Evolutionary conservation across 2,113 vertebrate genomes (phyloP), one percentile per base, ranked within the genome.

Genomic region (Dendrocopos noguchii): DNA sequence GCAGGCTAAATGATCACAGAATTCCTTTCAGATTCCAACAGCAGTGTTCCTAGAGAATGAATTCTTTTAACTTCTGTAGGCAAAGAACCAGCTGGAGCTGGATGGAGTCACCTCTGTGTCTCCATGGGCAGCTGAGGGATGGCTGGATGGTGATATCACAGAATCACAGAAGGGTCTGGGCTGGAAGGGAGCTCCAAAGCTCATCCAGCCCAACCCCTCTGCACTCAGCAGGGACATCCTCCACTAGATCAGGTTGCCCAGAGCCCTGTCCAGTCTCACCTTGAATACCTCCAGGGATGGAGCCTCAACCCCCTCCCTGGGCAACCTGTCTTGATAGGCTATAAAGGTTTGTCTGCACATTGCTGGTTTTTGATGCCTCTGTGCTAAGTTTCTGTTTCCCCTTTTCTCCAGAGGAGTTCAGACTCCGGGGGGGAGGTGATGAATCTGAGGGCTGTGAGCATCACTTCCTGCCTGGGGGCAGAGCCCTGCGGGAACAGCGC

Each of bases 401-500:
- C 68, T 96, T 96, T 96, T 85, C 65, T 87, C 28, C 27, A 72
- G 65, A 92, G 67, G 78, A 65, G 29, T 57, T 91, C 10, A n/a
- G 70, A 39, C 87, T 83, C 94, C 50, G 88, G 80, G 85, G 84
- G 17, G 82, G 88, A 96, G 96, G 87, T 90, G 87, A 91, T 65
- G 65, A 87, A 88, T 94, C 50, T 71, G 93, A 73, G 77, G n/a
- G 1, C 90, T 88, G 84, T 17, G 53, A 86, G 33, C 20, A 46
- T 80, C 53, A 94, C 91, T 96, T 95, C 95, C 95, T 94, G 94
- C 87, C 68, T 2, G 47, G 18, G 68, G 47, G 67, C 71, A 85
- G 84, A 64, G 4, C 59, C 82, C 73, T 6, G 7, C 80, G 68
- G 90, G 94, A 94, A 96, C 95, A 96, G 94, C 14, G 93, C 94